Percentiles rank a stretch among this genome's conserved stretches.
These are phyloP conservation scores for Anguilla megastoma DNA, from an alignment of 2,797 vertebrate species.

Conservation along the genomic window DNA sequence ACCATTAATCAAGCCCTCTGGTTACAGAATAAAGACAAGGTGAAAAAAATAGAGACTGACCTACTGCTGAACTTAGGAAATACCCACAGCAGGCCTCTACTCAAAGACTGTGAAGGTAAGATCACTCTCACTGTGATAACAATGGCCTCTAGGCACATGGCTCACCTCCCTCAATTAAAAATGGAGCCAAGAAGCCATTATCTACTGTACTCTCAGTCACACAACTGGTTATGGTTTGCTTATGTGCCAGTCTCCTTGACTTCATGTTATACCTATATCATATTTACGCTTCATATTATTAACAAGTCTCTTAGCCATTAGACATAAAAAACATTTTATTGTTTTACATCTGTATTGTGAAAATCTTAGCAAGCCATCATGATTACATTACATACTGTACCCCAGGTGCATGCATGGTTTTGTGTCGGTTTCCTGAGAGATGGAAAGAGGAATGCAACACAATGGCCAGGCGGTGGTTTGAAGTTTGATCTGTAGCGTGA, in stretches of 20 bases:
- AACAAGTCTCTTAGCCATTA: not conserved
- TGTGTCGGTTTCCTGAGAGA: not conserved
- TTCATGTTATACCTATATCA: not conserved
- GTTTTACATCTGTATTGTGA: not conserved
- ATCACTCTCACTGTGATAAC: conserved; percentile 6
- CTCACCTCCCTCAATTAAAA: conserved; percentile 14
- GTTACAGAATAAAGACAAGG: not conserved
- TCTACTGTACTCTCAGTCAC: not conserved
- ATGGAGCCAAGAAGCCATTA: not conserved
- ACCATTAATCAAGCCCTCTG: conserved; percentile 12
- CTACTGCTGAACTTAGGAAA: conserved; percentile 26
- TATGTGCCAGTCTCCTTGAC: not conserved
- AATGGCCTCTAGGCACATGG: not conserved
- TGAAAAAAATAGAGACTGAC: not conserved
- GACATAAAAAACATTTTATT: not conserved
- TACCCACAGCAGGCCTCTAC: not conserved
- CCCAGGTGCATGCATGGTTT: not conserved
- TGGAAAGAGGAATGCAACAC: too few species aligned
- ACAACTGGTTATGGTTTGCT: not conserved
- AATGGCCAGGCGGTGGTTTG: not conserved
- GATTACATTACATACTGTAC: not conserved
- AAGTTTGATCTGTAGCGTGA: not conserved
- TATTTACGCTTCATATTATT: not conserved
- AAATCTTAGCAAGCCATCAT: not conserved
- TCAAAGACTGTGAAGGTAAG: not conserved